phyloP scores from a whole-genome alignment of 2,113 vertebrate genomes.

The Nothobranchius kuhntae region DNA sequence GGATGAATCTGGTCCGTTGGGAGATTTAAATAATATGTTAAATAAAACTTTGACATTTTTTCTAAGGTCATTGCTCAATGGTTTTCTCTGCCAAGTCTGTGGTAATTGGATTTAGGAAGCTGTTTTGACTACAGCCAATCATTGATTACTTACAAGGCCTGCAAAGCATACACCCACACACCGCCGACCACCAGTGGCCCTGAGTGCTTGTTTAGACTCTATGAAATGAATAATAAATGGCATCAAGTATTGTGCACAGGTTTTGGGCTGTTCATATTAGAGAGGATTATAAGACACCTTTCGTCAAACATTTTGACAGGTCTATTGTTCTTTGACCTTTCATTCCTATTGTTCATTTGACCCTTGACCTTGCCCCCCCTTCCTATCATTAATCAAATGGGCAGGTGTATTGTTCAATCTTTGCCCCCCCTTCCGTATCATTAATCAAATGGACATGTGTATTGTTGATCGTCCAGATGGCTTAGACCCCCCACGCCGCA shows the following conservation, averaged over 20 bases:
- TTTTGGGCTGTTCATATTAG: conserved; percentile 10
- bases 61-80: conserved; percentile 66
- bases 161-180: conserved; percentile 16
- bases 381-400: no score
- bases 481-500: no score
- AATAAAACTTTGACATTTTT: conserved; percentile 65
- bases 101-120: conserved; percentile 65
- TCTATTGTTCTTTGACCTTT: no score
- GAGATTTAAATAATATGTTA: conserved; percentile 55
- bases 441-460: no score
- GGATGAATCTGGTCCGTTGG: conserved; percentile 46
- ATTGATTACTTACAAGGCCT: conserved; percentile 48
- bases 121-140: conserved; percentile 49
- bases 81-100: conserved; percentile 50
- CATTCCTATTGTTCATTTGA: no score
- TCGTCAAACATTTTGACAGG: no score
- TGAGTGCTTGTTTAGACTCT: conserved; percentile 8
- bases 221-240: conserved; percentile 26
- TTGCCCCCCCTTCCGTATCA: no score
- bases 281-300: no score
- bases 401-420: no score
- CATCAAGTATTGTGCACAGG: conserved; percentile 7
- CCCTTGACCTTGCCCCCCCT: no score
- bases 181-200: conserved; percentile 7
- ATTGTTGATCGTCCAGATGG: no score